phyloP scores from a whole-genome alignment of 2,888 invertebrate genomes.

The Cosmia pyralina region DNA sequence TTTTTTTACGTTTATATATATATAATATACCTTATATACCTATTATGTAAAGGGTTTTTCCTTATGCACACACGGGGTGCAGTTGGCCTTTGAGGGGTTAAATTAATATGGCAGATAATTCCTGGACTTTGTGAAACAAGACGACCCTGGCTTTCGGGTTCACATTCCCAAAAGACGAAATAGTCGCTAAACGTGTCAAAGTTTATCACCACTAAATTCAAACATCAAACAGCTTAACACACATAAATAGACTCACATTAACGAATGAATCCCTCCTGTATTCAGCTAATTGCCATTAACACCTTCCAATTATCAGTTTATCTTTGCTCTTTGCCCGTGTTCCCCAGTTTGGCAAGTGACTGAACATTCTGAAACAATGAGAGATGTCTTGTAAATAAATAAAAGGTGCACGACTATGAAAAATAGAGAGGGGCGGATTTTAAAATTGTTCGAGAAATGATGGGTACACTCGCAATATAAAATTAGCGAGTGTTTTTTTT shows the following conservation, averaged over 20 bases:
- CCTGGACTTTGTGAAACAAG: neutral
- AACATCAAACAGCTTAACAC: conserved; percentile 14
- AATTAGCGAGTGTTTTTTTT: neutral
- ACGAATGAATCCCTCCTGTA: conserved; percentile 30
- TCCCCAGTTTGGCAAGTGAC: neutral
- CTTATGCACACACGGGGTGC: too few relatives aligned
- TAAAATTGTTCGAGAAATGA: conserved; percentile 3
- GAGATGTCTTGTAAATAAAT: conserved; percentile 19
- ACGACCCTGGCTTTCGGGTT: neutral
- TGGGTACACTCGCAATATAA: neutral
- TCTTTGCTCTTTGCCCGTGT: conserved; percentile 24
- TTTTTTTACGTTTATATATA: too few relatives aligned
- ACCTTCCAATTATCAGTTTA: conserved; percentile 45
- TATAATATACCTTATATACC: too few relatives aligned
- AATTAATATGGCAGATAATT: too few relatives aligned
- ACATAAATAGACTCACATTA: conserved; percentile 32
- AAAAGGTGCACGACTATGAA: neutral
- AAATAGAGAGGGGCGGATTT: neutral
- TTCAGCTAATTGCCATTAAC: conserved; percentile 46
- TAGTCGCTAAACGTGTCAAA: conserved; percentile 12
- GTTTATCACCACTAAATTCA: neutral
- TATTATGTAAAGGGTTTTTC: too few relatives aligned
- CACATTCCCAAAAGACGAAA: neutral
- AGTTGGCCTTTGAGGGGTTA: too few relatives aligned
- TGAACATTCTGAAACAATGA: conserved; percentile 14